Evolutionary conservation across 1,140 invertebrate genomes (phyloP).

Genomic region (Alviniconcha marisindica): DNA sequence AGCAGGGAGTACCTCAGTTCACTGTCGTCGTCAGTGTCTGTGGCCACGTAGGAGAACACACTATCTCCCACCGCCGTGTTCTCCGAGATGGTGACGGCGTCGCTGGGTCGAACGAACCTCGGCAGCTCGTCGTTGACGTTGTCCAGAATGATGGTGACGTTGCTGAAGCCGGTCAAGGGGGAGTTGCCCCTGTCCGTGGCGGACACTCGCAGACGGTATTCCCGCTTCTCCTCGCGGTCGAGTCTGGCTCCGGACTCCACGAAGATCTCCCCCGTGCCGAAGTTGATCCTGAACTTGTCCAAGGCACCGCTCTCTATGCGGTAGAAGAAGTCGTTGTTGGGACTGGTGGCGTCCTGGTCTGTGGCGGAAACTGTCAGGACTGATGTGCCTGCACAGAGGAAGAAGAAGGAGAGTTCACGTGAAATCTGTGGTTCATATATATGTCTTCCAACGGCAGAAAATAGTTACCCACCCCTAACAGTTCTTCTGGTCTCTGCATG

Average conservation of each 20-base stretch:
- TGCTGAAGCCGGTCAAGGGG: slow-evolving; percentile 49
- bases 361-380: slow-evolving; percentile 52
- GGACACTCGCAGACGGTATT: slow-evolving; percentile 57
- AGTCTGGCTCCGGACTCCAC: slow-evolving; percentile 61
- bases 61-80: slow-evolving; percentile 34
- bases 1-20: slow-evolving; percentile 52
- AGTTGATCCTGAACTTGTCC: slow-evolving; percentile 66
- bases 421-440: not conserved
- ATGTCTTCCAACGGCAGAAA: not conserved
- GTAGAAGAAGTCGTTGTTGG: slow-evolving; percentile 66
- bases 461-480: too few species aligned
- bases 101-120: not conserved
- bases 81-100: slow-evolving; percentile 46
- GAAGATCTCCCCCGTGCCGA: slow-evolving; percentile 55
- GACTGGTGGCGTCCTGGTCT: slow-evolving; percentile 60
- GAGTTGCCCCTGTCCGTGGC: slow-evolving; percentile 62
- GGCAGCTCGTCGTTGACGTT: slow-evolving; percentile 63
- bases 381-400: slow-evolving; percentile 43
- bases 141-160: slow-evolving; percentile 50
- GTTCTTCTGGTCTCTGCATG: too few species aligned
- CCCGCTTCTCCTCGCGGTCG: slow-evolving; percentile 55
- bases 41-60: slow-evolving; percentile 52
- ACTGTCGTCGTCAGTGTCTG: slow-evolving; percentile 54
- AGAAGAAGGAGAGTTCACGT: too few species aligned
- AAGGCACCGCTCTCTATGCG: slow-evolving; percentile 62